A percentile compares a stretch with the other conserved stretches of the same genome.
phyloP scores from a whole-genome alignment of 35 echinoderm and acorn worm genomes.

The Patiria miniata region DNA sequence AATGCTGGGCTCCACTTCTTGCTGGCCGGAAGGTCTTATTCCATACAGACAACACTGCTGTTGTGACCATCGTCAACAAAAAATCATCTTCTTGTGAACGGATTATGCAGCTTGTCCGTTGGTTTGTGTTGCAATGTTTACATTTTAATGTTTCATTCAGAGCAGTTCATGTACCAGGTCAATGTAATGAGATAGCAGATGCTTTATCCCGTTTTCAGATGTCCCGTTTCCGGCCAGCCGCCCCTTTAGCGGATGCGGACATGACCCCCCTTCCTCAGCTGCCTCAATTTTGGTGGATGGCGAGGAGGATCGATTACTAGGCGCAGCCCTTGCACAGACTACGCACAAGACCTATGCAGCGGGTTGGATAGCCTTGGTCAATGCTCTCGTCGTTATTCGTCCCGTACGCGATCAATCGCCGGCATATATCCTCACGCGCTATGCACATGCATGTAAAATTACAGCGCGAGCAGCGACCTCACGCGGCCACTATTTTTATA shows the following conservation, averaged over 20 bases:
- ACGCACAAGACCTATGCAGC: neutral
- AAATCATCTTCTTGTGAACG: neutral
- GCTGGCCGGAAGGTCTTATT: neutral
- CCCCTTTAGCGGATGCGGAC: neutral
- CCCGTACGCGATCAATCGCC: neutral
- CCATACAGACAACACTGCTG: constrained; percentile 8
- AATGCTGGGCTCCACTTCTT: constrained; percentile 7
- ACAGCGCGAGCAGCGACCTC: too few relatives aligned
- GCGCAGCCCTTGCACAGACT: neutral
- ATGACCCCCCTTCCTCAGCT: neutral
- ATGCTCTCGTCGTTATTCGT: neutral
- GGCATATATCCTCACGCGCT: too few relatives aligned
- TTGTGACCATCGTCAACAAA: neutral
- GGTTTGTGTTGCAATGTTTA: neutral
- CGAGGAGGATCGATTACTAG: neutral
- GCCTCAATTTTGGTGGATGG: neutral
- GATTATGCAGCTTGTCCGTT: neutral
- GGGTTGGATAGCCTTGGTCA: neutral
- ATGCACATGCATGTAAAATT: too few relatives aligned
- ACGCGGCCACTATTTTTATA: too few relatives aligned
- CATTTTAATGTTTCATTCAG: neutral
- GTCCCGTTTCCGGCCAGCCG: neutral
- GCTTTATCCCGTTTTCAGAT: constrained; percentile 8
- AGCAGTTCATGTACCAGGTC: neutral
- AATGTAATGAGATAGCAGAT: neutral